Conservation (phyloP, 1,140 invertebrate genomes). For the Drosophila mojavensis region DNA sequence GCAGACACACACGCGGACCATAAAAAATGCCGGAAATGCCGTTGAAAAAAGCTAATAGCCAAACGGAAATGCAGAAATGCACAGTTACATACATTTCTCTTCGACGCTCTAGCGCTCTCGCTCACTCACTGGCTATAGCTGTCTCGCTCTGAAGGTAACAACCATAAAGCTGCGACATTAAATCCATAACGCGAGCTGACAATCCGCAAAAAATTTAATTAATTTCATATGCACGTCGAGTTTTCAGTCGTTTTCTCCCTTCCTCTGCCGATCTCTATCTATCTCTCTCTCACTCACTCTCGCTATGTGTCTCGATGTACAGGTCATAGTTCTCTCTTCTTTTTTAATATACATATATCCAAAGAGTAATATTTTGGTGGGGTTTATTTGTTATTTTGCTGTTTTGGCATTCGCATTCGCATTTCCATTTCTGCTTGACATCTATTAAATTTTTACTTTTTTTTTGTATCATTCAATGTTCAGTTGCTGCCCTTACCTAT, state of each 20-base stretch:
- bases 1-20: slow-evolving; percentile 40
- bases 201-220: slow-evolving; percentile 69
- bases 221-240: slow-evolving; percentile 72
- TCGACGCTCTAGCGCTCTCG: background rate
- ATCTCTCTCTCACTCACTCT: background rate
- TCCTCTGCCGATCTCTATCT: background rate
- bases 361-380: slow-evolving; percentile 13
- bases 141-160: slow-evolving; percentile 44
- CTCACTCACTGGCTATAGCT: background rate
- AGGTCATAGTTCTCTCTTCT: background rate
- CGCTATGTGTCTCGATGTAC: slow-evolving; percentile 1
- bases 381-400: slow-evolving; percentile 36
- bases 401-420: slow-evolving; percentile 56
- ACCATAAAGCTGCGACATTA: slow-evolving; percentile 76
- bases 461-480: slow-evolving; percentile 18
- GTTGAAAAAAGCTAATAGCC: slow-evolving; percentile 76
- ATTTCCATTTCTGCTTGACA: slow-evolving; percentile 76
- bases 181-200: slow-evolving; percentile 59
- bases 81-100: slow-evolving; percentile 18
- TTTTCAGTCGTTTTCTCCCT: slow-evolving; percentile 34
- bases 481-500: background rate
- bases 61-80: slow-evolving; percentile 73
- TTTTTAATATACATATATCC: slow-evolving; percentile 33
- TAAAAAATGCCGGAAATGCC: slow-evolving; percentile 71
- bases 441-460: slow-evolving; percentile 69